Base-by-base conservation (phyloP, 1,140 invertebrate species). In the Anastrepha obliqua region DNA sequence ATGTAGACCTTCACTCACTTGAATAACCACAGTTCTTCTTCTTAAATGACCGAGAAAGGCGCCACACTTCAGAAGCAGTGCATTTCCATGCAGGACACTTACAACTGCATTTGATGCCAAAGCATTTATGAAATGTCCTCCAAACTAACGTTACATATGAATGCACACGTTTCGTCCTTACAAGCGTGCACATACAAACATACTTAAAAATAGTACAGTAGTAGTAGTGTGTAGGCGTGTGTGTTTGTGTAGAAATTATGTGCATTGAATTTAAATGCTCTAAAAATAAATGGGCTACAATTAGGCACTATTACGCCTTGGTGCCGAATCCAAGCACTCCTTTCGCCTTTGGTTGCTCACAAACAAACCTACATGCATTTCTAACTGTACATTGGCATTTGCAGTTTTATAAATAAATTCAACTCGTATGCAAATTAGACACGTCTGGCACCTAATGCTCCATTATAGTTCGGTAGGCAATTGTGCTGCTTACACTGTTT, bases 391-490 rank as follows among this genome's bases (percentile, higher is more conserved):
- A 51, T 81, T 20, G 47, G 74, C 74, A 2, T n/a, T n/a, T 55
- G 74, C 51, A 81, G 47, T 81, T 81, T 81, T 81, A 81, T 81
- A 81, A 81, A 81, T 81, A 81, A 81, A 55, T 81, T 81, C 47
- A 81, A 81, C 47, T 81, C 47, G 42, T 81, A 81, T 81, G 74
- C 74, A 81, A 81, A 81, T 81, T 81, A 81, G 74, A 81, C 74
- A 81, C 20, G 74, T 58, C 55, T 81, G 51, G 74, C 74, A 81
- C 74, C 29, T 47, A 81, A 9, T 81, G 47, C 47, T 47, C 74
- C 74, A 81, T 81, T 81, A 58, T 58, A 55, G n/a, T 81, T 58
- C 9, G 60, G 47, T 4, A 81, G 47, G n/a, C 47, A 9, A 9
- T n/a, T 47, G 6, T n/a, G 20, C 47, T 11, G 47, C 74, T 55